A percentile compares a stretch with the other conserved stretches of the same genome.
Evolutionary conservation across 1,140 invertebrate species (phyloP).

Genomic region (Venustaconcha ellipsiformis): DNA sequence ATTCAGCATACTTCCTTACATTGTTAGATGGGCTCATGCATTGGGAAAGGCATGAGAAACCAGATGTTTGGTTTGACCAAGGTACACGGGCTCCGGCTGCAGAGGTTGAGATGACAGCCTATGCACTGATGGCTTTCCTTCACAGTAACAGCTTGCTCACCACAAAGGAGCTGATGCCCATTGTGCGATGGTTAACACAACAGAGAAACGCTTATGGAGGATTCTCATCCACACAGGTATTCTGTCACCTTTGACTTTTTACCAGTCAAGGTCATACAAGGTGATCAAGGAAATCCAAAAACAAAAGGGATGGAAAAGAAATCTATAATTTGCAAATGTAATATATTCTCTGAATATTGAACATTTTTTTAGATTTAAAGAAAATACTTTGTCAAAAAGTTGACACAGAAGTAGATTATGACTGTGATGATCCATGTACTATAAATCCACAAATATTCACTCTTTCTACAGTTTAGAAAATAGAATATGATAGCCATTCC

Average conservation of each 20-base stretch:
- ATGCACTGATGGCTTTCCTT: conserved; percentile 76
- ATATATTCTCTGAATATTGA: too few species aligned
- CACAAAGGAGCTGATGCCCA: conserved; percentile 74
- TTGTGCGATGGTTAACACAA: conserved; percentile 86
- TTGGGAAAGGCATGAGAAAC: conserved; percentile 20
- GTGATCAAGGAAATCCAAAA: background rate
- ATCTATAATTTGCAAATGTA: too few species aligned
- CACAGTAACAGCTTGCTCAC: conserved; percentile 65
- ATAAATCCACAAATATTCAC: too few species aligned
- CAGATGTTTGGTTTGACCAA: conserved; percentile 20
- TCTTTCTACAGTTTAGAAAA: too few species aligned
- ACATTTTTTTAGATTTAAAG: too few species aligned
- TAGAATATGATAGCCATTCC: too few species aligned
- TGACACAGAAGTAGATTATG: too few species aligned
- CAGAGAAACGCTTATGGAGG: conserved; percentile 82
- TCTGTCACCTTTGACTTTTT: background rate
- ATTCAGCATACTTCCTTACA: background rate
- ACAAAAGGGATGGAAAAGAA: too few species aligned
- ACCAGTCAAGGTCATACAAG: background rate
- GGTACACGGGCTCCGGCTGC: conserved; percentile 71
- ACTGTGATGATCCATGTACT: too few species aligned
- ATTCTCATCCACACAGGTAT: conserved; percentile 78
- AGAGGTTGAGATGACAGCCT: conserved; percentile 87
- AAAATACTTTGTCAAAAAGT: too few species aligned
- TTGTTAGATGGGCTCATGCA: conserved; percentile 57